These are phyloP conservation scores for Heterodera schachtii DNA, from an alignment of 1,140 invertebrate genomes.

Conservation along the genomic window DNA sequence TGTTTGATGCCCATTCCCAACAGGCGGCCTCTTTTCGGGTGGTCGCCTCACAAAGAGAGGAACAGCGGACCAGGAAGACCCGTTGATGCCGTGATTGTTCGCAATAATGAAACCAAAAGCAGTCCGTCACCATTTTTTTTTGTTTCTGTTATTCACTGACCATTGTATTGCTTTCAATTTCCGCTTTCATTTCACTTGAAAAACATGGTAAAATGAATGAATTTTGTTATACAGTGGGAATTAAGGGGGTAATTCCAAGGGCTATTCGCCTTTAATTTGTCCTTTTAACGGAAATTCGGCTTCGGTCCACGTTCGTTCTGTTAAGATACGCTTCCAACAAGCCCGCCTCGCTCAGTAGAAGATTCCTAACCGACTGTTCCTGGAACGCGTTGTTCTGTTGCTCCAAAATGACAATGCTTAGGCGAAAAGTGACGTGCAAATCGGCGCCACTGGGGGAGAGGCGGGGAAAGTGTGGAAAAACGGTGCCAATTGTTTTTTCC, in stretches of 20 bases:
- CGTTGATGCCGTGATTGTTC: too few relatives aligned
- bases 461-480: not conserved
- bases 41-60: not conserved
- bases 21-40: constrained; percentile 71
- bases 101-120: too few relatives aligned
- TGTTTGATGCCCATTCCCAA: constrained; percentile 82
- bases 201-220: too few relatives aligned
- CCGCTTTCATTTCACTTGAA: too few relatives aligned
- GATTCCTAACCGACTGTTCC: constrained; percentile 10
- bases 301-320: constrained; percentile 23
- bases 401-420: constrained; percentile 23
- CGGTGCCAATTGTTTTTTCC: not conserved
- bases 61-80: too few relatives aligned
- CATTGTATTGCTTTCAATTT: too few relatives aligned
- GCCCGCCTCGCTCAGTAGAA: constrained; percentile 23
- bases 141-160: too few relatives aligned
- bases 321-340: constrained; percentile 26
- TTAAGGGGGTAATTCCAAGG: too few relatives aligned
- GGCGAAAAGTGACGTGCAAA: constrained; percentile 14
- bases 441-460: constrained; percentile 9
- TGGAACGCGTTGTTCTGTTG: constrained; percentile 17
- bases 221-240: too few relatives aligned
- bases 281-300: constrained; percentile 11
- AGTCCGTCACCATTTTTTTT: too few relatives aligned
- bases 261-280: not conserved